These are phyloP conservation scores for Lissonota sp. DNA, from an alignment of 2,888 invertebrate species.

Conservation along the genomic window DNA sequence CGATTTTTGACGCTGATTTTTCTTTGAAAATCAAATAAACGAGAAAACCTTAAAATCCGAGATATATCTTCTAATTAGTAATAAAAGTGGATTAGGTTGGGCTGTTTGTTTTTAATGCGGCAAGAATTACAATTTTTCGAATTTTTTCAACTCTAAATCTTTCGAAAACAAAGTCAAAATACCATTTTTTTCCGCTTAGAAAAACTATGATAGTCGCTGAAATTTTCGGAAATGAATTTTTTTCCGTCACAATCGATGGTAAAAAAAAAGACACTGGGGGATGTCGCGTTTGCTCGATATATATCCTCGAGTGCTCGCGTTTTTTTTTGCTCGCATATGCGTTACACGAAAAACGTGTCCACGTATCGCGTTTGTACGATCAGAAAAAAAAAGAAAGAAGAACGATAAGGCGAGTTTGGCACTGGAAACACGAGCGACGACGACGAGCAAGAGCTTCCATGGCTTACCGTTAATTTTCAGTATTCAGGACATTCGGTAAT, in stretches of 20 bases:
- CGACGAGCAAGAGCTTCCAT: constrained; percentile 22
- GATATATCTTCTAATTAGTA: no score
- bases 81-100: no score
- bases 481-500: constrained; percentile 44
- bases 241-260: not conserved
- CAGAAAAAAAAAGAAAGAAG: not conserved
- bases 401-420: constrained; percentile 49
- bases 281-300: constrained; percentile 7
- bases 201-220: no score
- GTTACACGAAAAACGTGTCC: constrained; percentile 22
- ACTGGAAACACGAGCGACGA: constrained; percentile 2
- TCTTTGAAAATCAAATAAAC: no score
- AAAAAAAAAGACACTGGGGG: constrained; percentile 7
- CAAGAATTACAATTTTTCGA: no score
- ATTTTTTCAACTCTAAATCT: no score
- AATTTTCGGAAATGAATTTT: no score
- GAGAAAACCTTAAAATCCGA: no score
- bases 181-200: no score
- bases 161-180: no score
- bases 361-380: constrained; percentile 42
- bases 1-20: no score
- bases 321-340: constrained; percentile 17
- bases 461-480: constrained; percentile 41
- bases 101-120: no score
- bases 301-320: constrained; percentile 4